phyloP scores from a whole-genome alignment of 2,888 invertebrate genomes.

The Pheosia gnoma region DNA sequence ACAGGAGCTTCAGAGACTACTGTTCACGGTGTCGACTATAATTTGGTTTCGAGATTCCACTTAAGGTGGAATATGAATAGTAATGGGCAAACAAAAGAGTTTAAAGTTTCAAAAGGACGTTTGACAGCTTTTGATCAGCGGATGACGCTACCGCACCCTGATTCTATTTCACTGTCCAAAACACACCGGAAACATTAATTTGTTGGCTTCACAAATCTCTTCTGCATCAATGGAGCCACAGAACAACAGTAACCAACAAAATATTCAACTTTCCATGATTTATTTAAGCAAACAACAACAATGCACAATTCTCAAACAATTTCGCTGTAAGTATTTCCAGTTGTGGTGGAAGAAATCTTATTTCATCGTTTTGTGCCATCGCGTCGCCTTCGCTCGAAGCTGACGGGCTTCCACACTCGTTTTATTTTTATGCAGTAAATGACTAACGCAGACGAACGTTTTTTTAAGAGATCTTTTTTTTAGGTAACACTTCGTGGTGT shows the following conservation, averaged over 20 bases:
- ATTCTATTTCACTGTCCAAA: not conserved
- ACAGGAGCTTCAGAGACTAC: too few species aligned
- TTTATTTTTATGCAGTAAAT: slow-evolving; percentile 65
- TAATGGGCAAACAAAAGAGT: not conserved
- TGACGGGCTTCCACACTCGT: slow-evolving; percentile 54
- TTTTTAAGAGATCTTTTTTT: not conserved
- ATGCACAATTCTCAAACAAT: slow-evolving; percentile 65
- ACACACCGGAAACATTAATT: not conserved
- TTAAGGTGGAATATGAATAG: too few species aligned
- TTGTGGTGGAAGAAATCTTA: slow-evolving; percentile 60
- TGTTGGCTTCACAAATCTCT: slow-evolving; percentile 15
- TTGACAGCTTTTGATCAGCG: not conserved
- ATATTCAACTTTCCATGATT: slow-evolving; percentile 35
- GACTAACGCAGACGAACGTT: slow-evolving; percentile 1
- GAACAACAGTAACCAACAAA: slow-evolving; percentile 25
- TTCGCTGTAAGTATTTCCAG: slow-evolving; percentile 64
- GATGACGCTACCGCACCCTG: too few species aligned
- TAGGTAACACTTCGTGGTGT: not conserved
- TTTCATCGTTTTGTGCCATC: slow-evolving; percentile 73
- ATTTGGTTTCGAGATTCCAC: too few species aligned
- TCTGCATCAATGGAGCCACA: slow-evolving; percentile 20
- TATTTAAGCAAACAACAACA: slow-evolving; percentile 60
- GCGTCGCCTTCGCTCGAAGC: slow-evolving; percentile 60
- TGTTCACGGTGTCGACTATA: too few species aligned
- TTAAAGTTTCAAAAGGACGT: not conserved